Conservation (phyloP, 2,797 vertebrate species). For the Channa striata region DNA sequence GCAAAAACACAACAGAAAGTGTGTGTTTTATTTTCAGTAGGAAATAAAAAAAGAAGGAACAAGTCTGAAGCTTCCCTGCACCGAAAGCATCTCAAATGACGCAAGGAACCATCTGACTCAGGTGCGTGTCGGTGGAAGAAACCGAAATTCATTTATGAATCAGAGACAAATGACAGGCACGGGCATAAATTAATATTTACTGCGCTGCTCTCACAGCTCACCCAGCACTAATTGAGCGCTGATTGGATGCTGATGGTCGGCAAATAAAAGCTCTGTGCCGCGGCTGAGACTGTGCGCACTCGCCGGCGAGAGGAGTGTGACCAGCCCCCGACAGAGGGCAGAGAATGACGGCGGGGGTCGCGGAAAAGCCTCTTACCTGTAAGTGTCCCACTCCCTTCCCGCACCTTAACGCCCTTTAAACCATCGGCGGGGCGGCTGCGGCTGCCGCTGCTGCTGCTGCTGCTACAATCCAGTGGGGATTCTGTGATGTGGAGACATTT, state of each 20-base stretch:
- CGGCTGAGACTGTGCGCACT: neutral
- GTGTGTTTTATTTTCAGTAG: too few species aligned
- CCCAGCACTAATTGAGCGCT: constrained; percentile 11
- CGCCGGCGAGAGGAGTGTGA: neutral
- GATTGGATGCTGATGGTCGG: neutral
- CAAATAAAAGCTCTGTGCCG: neutral
- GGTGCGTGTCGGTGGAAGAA: neutral
- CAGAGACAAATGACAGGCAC: too few species aligned
- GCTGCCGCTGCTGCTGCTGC: constrained; percentile 81
- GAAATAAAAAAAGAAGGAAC: too few species aligned
- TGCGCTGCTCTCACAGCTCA: neutral
- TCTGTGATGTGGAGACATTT: constrained; percentile 60
- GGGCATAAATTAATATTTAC: neutral
- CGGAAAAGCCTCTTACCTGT: constrained; percentile 69
- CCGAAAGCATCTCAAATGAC: neutral
- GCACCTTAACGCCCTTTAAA: constrained; percentile 84
- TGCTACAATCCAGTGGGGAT: constrained; percentile 80
- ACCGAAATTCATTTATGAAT: neutral
- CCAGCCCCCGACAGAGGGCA: neutral
- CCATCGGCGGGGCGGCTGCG: constrained; percentile 81
- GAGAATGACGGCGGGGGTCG: neutral
- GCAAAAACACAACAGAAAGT: too few species aligned
- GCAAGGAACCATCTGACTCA: neutral
- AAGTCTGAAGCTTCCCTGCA: too few species aligned
- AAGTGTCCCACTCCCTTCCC: constrained; percentile 84